phyloP scores from a whole-genome alignment of 1,140 invertebrate genomes.

The Oreohelix idahoensis region DNA sequence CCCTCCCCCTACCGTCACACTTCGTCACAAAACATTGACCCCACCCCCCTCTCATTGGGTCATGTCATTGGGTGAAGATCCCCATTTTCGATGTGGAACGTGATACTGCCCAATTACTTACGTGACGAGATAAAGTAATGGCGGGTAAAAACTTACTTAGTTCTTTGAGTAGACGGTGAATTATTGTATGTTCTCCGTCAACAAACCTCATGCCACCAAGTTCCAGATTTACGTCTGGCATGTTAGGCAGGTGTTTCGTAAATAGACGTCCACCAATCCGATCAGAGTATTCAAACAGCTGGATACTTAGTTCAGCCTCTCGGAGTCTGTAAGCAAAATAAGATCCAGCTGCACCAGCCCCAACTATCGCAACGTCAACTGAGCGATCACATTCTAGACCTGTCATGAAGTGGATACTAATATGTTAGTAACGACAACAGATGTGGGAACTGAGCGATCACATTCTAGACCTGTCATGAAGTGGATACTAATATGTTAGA shows the following conservation, averaged over 20 bases:
- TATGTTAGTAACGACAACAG: too few relatives aligned
- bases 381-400: not conserved
- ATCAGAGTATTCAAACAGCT: constrained; percentile 45
- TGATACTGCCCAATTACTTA: too few relatives aligned
- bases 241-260: not conserved
- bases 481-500: too few relatives aligned
- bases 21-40: too few relatives aligned
- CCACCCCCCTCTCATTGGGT: too few relatives aligned
- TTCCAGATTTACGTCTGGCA: not conserved
- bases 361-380: constrained; percentile 46
- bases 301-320: constrained; percentile 32
- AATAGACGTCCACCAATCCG: constrained; percentile 44
- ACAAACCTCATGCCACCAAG: not conserved
- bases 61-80: too few relatives aligned
- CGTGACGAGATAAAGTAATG: too few relatives aligned
- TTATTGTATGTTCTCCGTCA: not conserved
- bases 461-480: too few relatives aligned
- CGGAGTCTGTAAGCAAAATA: constrained; percentile 45
- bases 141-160: not conserved
- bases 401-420: too few relatives aligned
- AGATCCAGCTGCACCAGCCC: constrained; percentile 43
- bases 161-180: not conserved
- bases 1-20: too few relatives aligned
- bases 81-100: too few relatives aligned
- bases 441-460: too few relatives aligned